Evolutionary conservation across 2,888 invertebrate species (phyloP).

Genomic region (Junonia oenone): DNA sequence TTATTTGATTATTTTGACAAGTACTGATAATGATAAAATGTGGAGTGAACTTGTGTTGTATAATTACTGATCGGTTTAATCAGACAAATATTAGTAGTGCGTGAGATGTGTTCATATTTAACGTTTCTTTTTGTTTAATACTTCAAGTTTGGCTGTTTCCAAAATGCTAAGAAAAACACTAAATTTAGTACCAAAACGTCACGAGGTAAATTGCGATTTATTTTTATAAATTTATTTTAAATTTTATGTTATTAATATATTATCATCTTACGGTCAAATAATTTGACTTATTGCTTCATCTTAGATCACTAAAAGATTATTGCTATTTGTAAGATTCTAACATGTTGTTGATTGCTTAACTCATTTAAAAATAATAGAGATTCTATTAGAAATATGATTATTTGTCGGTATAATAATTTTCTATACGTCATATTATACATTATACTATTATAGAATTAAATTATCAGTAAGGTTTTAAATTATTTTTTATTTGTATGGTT

Average conservation of each 20-base stretch:
- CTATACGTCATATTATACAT: too few relatives aligned
- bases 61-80: not conserved
- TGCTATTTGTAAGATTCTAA: not conserved
- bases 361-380: not conserved
- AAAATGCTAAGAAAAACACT: constrained; percentile 52
- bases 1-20: not conserved
- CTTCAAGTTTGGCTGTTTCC: not conserved
- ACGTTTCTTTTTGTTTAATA: not conserved
- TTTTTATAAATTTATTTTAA: not conserved
- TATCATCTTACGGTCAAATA: not conserved
- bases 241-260: not conserved
- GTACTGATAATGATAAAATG: constrained; percentile 6
- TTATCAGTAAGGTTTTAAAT: too few relatives aligned
- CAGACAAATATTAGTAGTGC: not conserved
- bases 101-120: not conserved
- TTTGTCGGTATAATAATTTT: too few relatives aligned
- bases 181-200: constrained; percentile 26
- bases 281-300: not conserved
- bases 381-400: not conserved
- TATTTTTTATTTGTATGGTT: too few relatives aligned
- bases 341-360: not conserved
- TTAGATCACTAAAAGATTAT: not conserved
- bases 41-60: not conserved
- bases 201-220: constrained; percentile 17
- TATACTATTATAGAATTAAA: too few relatives aligned